phyloP scores from a whole-genome alignment of 2,888 invertebrate species.

The Phengaris arion region DNA sequence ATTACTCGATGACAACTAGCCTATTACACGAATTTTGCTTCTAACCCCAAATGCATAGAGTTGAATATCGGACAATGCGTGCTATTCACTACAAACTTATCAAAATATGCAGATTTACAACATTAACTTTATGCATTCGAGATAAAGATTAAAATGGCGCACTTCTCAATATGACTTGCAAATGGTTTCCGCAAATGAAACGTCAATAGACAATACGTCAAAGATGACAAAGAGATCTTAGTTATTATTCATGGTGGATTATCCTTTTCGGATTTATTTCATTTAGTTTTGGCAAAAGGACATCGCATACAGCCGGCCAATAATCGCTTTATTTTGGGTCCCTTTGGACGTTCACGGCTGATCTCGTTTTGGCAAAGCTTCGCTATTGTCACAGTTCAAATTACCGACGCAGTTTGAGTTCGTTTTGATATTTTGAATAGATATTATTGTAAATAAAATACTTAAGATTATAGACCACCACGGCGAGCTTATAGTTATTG shows the following conservation, averaged over 20 bases:
- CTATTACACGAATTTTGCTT: constrained; percentile 31
- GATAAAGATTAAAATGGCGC: constrained; percentile 11
- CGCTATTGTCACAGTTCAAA: constrained; percentile 56
- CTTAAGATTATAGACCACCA: constrained; percentile 55
- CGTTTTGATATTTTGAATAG: constrained; percentile 48
- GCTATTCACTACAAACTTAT: constrained; percentile 30
- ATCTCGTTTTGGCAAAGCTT: constrained; percentile 62
- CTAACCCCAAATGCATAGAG: constrained; percentile 34
- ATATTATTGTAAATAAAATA: constrained; percentile 57
- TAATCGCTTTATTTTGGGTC: constrained; percentile 65
- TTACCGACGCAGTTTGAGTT: constrained; percentile 58
- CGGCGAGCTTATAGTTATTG: constrained; percentile 35
- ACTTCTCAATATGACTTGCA: neutral
- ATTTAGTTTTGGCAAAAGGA: constrained; percentile 61
- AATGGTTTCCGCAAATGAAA: constrained; percentile 23
- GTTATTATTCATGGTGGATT: constrained; percentile 77
- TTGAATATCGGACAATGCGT: constrained; percentile 31
- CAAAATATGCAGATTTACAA: constrained; percentile 6
- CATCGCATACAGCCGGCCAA: constrained; percentile 55
- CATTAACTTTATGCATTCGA: neutral
- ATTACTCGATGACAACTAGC: constrained; percentile 48
- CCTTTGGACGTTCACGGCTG: constrained; percentile 54
- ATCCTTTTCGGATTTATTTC: constrained; percentile 59
- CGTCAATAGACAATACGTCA: constrained; percentile 73
- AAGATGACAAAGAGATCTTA: constrained; percentile 66